Percentiles rank a stretch among this genome's conserved stretches.
Conservation (phyloP, 2,113 vertebrate species). For the Astatoreochromis straeleni region DNA sequence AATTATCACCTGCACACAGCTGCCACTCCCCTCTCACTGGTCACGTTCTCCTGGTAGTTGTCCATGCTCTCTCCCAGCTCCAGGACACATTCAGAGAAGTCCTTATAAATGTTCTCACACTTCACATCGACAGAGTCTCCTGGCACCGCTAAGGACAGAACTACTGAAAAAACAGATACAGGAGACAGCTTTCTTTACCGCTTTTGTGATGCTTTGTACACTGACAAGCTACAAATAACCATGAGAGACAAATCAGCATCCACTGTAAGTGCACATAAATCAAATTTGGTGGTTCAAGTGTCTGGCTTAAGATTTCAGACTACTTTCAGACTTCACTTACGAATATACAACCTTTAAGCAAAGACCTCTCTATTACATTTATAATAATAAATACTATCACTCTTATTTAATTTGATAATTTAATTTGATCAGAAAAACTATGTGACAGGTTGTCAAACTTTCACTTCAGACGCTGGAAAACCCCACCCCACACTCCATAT, state of each 20-base stretch:
- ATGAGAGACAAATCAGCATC: neutral
- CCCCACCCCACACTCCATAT: neutral
- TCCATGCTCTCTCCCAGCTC: conserved; percentile 73
- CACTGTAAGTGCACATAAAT: neutral
- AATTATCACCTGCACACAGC: conserved; percentile 63
- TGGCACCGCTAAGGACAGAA: conserved; percentile 42
- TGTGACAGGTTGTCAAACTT: neutral
- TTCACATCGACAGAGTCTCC: conserved; percentile 38
- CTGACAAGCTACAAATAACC: neutral
- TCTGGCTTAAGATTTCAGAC: neutral
- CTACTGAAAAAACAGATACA: conserved; percentile 29
- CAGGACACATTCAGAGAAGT: conserved; percentile 73
- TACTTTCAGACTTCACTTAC: neutral
- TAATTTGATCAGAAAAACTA: neutral
- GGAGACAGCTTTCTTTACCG: neutral
- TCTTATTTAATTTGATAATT: neutral
- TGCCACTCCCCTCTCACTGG: conserved; percentile 57
- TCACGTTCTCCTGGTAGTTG: conserved; percentile 59
- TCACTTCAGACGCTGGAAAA: neutral
- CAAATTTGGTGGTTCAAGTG: neutral
- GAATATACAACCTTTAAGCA: neutral
- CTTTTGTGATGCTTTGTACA: neutral
- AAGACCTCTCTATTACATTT: neutral
- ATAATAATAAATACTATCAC: neutral
- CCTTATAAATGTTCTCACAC: conserved; percentile 65